Base-by-base conservation (phyloP, 2,113 vertebrate species). In the Mormoops blainvillei region DNA sequence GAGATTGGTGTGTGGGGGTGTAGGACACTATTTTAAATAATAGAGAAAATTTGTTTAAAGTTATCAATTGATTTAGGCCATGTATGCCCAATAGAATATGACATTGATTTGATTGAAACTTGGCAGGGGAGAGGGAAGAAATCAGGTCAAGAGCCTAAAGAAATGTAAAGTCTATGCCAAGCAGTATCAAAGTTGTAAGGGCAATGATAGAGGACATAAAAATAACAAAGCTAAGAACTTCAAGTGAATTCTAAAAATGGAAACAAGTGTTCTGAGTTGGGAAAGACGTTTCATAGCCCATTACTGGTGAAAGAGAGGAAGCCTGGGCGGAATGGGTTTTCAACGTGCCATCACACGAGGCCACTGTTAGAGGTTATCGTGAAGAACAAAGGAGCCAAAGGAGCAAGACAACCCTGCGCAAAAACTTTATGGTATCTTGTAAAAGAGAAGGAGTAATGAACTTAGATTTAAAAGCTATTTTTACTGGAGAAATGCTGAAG, bases 191-290 rank as follows among this genome's bases (percentile, higher is more conserved):
- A 50, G 36, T 87, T 41, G 56, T 45, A 74, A 86, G 73, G 56
- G 9, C 14, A 73, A 10, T 58, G 16, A 76, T 3, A 56, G 10
- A 18, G n/a, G 26, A 7, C 26, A 80, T 16, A 68, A 11, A 89
- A 48, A 8, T 48, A 65, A 85, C 50, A 71, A 48, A 89, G 31
- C 26, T 65, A 68, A 86, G 28, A 77, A 63, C 8, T 65, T 65
- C 24, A 65, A 90, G 43, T 71, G 38, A 24, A 38, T 81, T 45
- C 43, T 88, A 41, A 93, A 86, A 94, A 81, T 41, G 81, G 22
- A 82, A 94, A 63, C 28, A 52, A 78, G 43, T 26, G 38, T 7
- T 78, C 45, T 18, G 63, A 48, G 7, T 4, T 20, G 9, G 18
- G 11, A 41, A 92, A 36, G 28, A 70, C 63, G 68, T 41, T 63